Evolutionary conservation across 2,113 vertebrate species (phyloP), one percentile per base, ranked within the genome.

Genomic region (Hystrix brachyura): DNA sequence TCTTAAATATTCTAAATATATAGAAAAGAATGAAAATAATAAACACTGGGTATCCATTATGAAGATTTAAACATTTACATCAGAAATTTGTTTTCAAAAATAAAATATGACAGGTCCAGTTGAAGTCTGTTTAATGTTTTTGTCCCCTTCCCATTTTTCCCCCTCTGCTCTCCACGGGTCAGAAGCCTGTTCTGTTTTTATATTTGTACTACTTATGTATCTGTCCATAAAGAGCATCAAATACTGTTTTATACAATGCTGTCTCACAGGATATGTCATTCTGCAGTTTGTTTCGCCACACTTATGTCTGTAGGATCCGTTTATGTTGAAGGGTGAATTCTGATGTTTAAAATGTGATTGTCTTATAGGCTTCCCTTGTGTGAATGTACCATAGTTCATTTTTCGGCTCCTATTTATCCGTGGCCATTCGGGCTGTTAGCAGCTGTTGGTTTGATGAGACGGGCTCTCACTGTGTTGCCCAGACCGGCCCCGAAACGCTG

Each of bases 61-160:
- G 38, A 7, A 83, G 34, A 87, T 92, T 59, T 59, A 78, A 94
- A 51, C 23, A 25, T 74, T 90, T 69, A 46, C 48, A 91, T 78
- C 15, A 59, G 71, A 80, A 60, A 29, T 21, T 91, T 87, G 81
- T 85, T 97, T 87, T 62, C 19, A 79, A 43, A 95, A 91, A 55
- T 65, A 76, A 81, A 93, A 74, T 34, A 46, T 62, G 64, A 43
- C 59, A 76, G 62, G 3, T 90, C 57, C 2, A 34, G 38, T 79
- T 48, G 19, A 91, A 57, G 29, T 43, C 51, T n/a, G 55, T 95
- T 90, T 71, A 79, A 14, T 59, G 38, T 51, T 62, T 84, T 60
- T 86, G 18, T 74, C 82, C 14, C 53, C 17, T 79, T 51, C 65
- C 14, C 48, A 32, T 92, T 48, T 34, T 60, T 46, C 60, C 46